These are phyloP conservation scores for Thryonomys swinderianus DNA, from an alignment of 2,113 vertebrate species.

Conservation along the genomic window DNA sequence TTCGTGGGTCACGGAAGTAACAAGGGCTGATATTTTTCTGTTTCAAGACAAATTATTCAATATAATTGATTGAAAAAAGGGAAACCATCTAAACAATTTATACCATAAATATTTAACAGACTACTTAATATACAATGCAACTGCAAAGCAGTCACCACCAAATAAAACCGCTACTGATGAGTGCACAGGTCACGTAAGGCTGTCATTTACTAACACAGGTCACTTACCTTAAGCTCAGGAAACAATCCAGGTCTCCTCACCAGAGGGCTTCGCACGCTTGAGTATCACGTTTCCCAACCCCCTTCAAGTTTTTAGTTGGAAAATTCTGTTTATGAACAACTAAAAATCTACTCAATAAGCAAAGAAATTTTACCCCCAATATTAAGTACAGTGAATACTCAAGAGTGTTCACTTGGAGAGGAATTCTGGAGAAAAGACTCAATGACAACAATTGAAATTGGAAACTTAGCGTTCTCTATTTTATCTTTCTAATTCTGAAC, in stretches of 20 bases:
- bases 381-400: constrained; percentile 77
- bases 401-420: constrained; percentile 80
- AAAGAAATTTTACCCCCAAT: constrained; percentile 73
- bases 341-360: constrained; percentile 69
- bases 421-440: constrained; percentile 72
- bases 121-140: constrained; percentile 70
- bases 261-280: constrained; percentile 75
- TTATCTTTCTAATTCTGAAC: constrained; percentile 1
- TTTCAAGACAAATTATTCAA: constrained; percentile 61
- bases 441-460: constrained; percentile 65
- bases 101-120: constrained; percentile 32
- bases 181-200: background rate
- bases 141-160: constrained; percentile 56
- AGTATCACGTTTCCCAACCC: constrained; percentile 60
- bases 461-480: constrained; percentile 68
- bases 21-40: constrained; percentile 42
- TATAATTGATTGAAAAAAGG: constrained; percentile 23
- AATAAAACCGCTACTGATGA: constrained; percentile 11
- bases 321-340: constrained; percentile 69
- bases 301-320: constrained; percentile 58
- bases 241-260: constrained; percentile 80
- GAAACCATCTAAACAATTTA: background rate
- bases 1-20: constrained; percentile 52
- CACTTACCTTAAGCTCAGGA: constrained; percentile 79
- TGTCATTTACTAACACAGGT: background rate